Evolutionary conservation across 1,140 invertebrate species (phyloP), one percentile per base, ranked within the genome.

Genomic region (Leptoteleia sp.): DNA sequence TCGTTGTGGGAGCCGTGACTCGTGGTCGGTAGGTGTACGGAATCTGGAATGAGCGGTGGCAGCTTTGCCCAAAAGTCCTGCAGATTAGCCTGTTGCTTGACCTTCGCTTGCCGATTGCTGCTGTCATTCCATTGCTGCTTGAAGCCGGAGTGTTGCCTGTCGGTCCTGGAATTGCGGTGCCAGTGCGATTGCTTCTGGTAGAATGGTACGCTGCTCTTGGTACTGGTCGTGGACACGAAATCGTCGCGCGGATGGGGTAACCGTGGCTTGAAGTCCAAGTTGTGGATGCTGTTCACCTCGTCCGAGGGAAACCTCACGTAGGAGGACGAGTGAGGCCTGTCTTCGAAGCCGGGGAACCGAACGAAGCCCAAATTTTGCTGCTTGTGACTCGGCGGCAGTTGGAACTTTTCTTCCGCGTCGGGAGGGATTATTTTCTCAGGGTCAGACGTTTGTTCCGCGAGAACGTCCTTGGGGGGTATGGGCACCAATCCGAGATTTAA

Each of bases 201-300:
- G 4, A 57, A 45, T 0, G 78, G 73, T 1, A 82, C 70, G 45
- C 78, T 86, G 54, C 79, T 83, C 33, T 85, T 85, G 13, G 81
- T 83, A 29, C 81, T 84, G 7, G 76, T 55, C 0, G 76, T 48
- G 5, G 71, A 57, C 0, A 79, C 40, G 15, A 48, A 62, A 38
- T 76, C 72, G 5, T 80, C 72, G 6, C 40, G 43, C 0, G 43
- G 27, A 29, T 81, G 47, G 3, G 75, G 71, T 37, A 65, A 65
- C 16, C 80, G 55, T 1, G 84, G 70, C 16, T 87, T 88, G 8
- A 81, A 83, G 9, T 83, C 83, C 4, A 59, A 61, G 11, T 65
- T 82, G 48, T 88, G 86, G 45, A 89, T 87, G 29, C 87, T 88
- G 65, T 89, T 89, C 0, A 83, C 83, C 9, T 87, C 83, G 3